phyloP scores from a whole-genome alignment of 2,797 vertebrate species.

The Aldrovandia affinis region DNA sequence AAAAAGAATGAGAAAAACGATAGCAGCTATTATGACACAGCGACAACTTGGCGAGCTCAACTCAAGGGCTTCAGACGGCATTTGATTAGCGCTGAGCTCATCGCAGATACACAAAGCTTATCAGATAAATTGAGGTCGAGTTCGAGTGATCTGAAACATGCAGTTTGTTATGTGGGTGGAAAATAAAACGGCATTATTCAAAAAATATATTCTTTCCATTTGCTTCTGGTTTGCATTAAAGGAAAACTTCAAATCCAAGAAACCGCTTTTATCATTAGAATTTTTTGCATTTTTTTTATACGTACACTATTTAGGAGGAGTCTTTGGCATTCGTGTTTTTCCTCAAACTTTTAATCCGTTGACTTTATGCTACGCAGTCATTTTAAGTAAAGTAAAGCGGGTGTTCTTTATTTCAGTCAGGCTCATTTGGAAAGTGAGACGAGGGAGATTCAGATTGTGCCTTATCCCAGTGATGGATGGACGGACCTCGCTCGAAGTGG shows the following conservation, averaged over 20 bases:
- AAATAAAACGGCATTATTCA: background rate
- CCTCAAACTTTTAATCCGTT: background rate
- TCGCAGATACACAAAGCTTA: background rate
- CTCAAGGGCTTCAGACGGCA: background rate
- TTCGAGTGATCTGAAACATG: background rate
- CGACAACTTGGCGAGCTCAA: background rate
- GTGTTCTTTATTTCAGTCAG: background rate
- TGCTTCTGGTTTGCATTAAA: background rate
- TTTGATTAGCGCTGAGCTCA: conserved; percentile 1
- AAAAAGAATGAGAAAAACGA: background rate
- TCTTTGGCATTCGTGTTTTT: background rate
- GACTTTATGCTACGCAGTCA: background rate
- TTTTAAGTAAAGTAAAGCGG: background rate
- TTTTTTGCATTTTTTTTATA: background rate
- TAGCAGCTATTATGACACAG: background rate
- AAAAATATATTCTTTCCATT: background rate
- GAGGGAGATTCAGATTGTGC: background rate
- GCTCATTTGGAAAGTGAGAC: background rate
- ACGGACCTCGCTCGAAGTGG: background rate
- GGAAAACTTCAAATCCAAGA: background rate
- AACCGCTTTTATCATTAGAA: background rate
- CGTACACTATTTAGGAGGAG: no score
- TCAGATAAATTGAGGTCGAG: background rate
- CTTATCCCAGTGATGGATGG: background rate
- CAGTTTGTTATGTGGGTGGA: background rate